A percentile compares a stretch with the other conserved stretches of the same genome.
These are phyloP conservation scores for Euzophera pinguis DNA, from an alignment of 2,888 invertebrate genomes.

Conservation along the genomic window DNA sequence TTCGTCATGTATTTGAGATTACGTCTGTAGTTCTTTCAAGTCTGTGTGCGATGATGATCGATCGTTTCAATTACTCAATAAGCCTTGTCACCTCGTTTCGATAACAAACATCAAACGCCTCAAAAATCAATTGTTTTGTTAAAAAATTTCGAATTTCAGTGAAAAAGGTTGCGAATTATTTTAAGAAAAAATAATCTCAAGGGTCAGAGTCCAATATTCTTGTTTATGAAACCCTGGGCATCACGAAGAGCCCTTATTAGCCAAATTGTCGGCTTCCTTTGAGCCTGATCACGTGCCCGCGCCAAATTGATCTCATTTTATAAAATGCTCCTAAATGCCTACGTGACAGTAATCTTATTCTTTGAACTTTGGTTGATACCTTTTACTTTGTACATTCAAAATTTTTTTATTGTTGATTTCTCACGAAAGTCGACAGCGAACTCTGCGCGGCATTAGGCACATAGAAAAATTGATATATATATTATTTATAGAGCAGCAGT, in stretches of 20 bases:
- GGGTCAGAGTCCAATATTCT: slow-evolving; percentile 2
- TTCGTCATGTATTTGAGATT: no score
- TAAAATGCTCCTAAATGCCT: not conserved
- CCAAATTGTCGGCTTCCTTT: slow-evolving; percentile 1
- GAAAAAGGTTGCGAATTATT: not conserved
- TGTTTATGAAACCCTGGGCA: not conserved
- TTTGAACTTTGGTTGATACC: not conserved
- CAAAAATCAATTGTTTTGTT: not conserved
- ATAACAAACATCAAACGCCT: not conserved
- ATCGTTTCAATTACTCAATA: slow-evolving; percentile 11
- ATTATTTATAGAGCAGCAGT: no score
- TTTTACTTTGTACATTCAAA: not conserved
- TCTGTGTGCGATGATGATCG: slow-evolving; percentile 8
- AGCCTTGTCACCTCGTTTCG: slow-evolving; percentile 7
- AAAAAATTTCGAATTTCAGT: not conserved
- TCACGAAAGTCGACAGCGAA: no score
- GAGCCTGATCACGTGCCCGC: not conserved
- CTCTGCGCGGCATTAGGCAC: no score
- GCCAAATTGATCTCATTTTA: slow-evolving; percentile 6
- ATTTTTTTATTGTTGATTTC: no score
- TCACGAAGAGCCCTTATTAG: slow-evolving; percentile 4
- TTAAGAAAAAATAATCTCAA: slow-evolving; percentile 3
- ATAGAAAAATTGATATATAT: no score
- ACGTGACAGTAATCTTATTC: not conserved
- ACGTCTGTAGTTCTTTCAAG: no score